Base-by-base conservation (phyloP, 2,113 vertebrate genomes). In the Tetrao urogallus region DNA sequence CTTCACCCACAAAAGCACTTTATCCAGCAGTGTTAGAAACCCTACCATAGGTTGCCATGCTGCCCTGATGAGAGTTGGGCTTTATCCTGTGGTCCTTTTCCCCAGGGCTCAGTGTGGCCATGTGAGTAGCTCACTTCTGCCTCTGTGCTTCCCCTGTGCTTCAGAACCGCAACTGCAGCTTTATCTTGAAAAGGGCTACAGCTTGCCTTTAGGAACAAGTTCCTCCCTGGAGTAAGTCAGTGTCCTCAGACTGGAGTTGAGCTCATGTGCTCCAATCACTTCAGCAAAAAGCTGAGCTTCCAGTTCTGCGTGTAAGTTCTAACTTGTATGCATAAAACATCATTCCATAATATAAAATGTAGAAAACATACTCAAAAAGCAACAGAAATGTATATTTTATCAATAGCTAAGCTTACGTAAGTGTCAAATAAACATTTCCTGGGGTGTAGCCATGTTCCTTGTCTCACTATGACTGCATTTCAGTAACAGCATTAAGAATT, bases 41-140 rank as follows among this genome's bases (percentile, higher is more conserved):
- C 7, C 17, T 82, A 12, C 10, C 0, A 0, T 40, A 43, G 10
- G 38, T 69, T 92, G 20, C 7, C 20, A 8, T 42, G 50, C 82
- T 87, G 36, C 9, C 28, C 38, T 52, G 9, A 32, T 27, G 52
- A 13, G 43, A 47, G 15, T 0, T 74, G 40, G 34, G 16, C 24
- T 76, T 86, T 82, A 36, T 70, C 6, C 36, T 43, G 20, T 32
- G 34, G 47, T 61, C 25, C 32, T 32, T 34, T 58, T 69, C 28
- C 28, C 15, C 14, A 9, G 30, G 42, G 47, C 14, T 27, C 61
- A 71, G 74, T 27, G 1, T 7, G 30, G 24, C 14, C 28, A 20
- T 1, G 0, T 0, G 0, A 15, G 36, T 24, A 75, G 32, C 27
- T 78, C 8, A 1, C 11, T 12, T 73, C 36, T 60, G 43, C 66